Evolutionary conservation across 1,140 invertebrate species (phyloP).

Genomic region (Neotoxoptera formosana): DNA sequence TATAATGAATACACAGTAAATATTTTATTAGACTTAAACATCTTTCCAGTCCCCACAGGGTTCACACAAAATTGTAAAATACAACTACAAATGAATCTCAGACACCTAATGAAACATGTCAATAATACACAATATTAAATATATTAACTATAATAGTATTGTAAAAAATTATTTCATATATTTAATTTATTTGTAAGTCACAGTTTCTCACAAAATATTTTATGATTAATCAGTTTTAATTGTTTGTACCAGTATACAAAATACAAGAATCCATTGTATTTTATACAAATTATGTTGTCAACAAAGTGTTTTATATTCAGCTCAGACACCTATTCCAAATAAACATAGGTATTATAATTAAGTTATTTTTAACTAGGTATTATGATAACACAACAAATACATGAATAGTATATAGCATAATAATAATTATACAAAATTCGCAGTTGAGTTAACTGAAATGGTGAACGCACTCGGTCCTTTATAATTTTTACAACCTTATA

Average conservation of each 20-base stretch:
- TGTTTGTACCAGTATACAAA: constrained; percentile 45
- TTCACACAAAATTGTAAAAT: constrained; percentile 44
- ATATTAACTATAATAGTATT: constrained; percentile 41
- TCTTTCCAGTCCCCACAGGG: background rate
- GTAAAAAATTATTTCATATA: constrained; percentile 54
- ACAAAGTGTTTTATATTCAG: constrained; percentile 19
- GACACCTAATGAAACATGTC: constrained; percentile 44
- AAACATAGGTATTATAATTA: constrained; percentile 46
- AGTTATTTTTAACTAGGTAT: constrained; percentile 50
- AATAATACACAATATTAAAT: constrained; percentile 56
- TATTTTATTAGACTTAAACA: constrained; percentile 43
- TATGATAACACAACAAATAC: constrained; percentile 56
- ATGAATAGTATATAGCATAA: constrained; percentile 53
- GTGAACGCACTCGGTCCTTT: constrained; percentile 34
- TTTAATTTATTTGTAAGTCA: constrained; percentile 54
- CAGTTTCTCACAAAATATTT: constrained; percentile 38
- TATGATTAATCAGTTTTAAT: constrained; percentile 38
- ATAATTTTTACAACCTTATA: constrained; percentile 55
- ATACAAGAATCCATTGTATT: constrained; percentile 35
- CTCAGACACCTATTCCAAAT: constrained; percentile 43
- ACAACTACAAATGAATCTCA: constrained; percentile 53
- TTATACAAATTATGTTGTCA: constrained; percentile 35
- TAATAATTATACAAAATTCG: constrained; percentile 52
- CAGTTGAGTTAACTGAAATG: constrained; percentile 45
- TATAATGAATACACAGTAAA: constrained; percentile 48